These are phyloP conservation scores for Blastobasis adustella DNA, from an alignment of 2,888 invertebrate species.

Conservation along the genomic window DNA sequence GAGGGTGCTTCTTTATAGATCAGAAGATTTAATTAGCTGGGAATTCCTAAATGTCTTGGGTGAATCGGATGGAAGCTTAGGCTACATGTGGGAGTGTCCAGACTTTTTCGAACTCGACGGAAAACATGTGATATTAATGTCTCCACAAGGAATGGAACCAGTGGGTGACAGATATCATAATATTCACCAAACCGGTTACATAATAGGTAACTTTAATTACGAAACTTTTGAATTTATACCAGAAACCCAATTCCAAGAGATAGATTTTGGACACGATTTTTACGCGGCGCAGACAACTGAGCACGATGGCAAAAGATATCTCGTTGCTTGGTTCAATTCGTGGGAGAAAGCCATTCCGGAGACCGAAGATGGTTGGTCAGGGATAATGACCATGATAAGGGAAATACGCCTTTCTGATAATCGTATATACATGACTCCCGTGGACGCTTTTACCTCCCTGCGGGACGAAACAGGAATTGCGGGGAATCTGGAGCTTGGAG, in stretches of 20 bases:
- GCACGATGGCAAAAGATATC: slow-evolving; percentile 44
- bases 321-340: slow-evolving; percentile 61
- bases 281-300: slow-evolving; percentile 61
- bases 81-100: slow-evolving; percentile 73
- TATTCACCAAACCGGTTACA: slow-evolving; percentile 52
- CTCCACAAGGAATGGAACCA: slow-evolving; percentile 55
- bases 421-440: slow-evolving; percentile 49
- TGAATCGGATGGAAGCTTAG: slow-evolving; percentile 48
- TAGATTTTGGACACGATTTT: slow-evolving; percentile 65
- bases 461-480: slow-evolving; percentile 29
- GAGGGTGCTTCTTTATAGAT: slow-evolving; percentile 54
- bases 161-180: slow-evolving; percentile 61
- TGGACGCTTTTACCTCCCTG: slow-evolving; percentile 36
- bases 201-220: slow-evolving; percentile 59
- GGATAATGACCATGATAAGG: slow-evolving; percentile 55
- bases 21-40: slow-evolving; percentile 51
- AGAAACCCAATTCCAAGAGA: slow-evolving; percentile 51
- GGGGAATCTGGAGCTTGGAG: slow-evolving; percentile 26
- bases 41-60: slow-evolving; percentile 49
- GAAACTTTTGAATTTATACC: slow-evolving; percentile 51
- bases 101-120: slow-evolving; percentile 65
- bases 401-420: slow-evolving; percentile 41
- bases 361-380: slow-evolving; percentile 59
- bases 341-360: slow-evolving; percentile 58
- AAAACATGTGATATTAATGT: slow-evolving; percentile 56